Base-by-base conservation (phyloP, 1,140 invertebrate species). In the Acarapis woodi region DNA sequence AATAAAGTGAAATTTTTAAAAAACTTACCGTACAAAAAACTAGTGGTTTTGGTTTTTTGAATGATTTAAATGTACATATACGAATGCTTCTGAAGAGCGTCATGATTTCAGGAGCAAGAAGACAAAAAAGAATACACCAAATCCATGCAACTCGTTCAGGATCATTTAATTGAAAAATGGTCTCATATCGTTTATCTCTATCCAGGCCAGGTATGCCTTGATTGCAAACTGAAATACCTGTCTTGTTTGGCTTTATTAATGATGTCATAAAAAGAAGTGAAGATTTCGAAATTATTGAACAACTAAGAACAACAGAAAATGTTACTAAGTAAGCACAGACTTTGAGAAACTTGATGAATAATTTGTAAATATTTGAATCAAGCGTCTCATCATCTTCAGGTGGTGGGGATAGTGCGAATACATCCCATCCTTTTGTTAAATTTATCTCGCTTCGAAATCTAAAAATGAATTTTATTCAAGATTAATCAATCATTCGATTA, bases 221-320 rank as follows among this genome's bases (percentile, higher is more conserved):
- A 58, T 79, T 80, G 58, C 77, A 83, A 57, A 73, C 76, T 16
- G 63, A 56, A 45, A 79, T 60, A 2, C 26, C 22, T 31, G 62
- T 63, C 52, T 68, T 70, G 51, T 72, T 67, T 42, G 67, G 63
- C 48, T 64, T 67, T 15, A 83, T 59, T 53, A 82, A 76, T 42
- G 77, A 82, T 9, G 78, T 80, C 77, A 87, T 85, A 50, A 87
- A 76, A 22, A 83, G 64, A 35, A 80, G 62, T 24, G 71, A 70
- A 43, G 71, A 74, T 59, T 85, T 85, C 42, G 78, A 68, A 43
- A 82, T 61, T 32, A 83, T 74, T 16, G 74, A 75, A 39, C 69
- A 70, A 4, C 55, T 65, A 37, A 87, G 61, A 33, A 87, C 77
- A 48, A 80, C 69, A 16, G 73, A 53, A 53, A 82, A 85, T 30